These are phyloP conservation scores for Rhopilema esculentum DNA, from an alignment of 30 jellyfish, hydroid and myxozoan genomes.

Conservation along the genomic window DNA sequence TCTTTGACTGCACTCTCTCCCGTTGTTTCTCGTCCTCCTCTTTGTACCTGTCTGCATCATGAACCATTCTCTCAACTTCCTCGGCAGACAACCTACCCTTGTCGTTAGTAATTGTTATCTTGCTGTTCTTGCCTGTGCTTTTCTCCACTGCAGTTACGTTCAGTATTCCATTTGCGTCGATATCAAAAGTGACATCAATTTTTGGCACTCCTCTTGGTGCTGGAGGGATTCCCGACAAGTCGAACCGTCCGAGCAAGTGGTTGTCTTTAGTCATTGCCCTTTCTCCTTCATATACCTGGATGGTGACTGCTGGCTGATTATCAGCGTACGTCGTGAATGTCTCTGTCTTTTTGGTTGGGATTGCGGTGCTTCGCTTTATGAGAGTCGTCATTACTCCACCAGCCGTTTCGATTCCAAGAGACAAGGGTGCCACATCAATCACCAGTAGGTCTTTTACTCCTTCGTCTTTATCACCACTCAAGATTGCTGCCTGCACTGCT, in stretches of 20 bases:
- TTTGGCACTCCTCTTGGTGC: conserved; percentile 98
- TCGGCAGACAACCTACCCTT: conserved; percentile 82
- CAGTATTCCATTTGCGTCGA: conserved; percentile 91
- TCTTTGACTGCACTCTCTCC: conserved; percentile 79
- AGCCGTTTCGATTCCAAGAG: conserved; percentile 95
- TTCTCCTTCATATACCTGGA: conserved; percentile 95
- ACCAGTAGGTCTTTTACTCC: conserved; percentile 84
- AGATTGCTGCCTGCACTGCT: conserved; percentile 92
- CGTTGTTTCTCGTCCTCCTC: conserved; percentile 87
- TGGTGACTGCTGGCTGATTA: conserved; percentile 89
- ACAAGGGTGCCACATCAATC: conserved; percentile 92
- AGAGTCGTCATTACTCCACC: conserved; percentile 92
- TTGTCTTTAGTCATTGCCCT: conserved; percentile 89
- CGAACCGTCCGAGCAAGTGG: conserved; percentile 86
- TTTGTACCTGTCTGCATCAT: conserved; percentile 91
- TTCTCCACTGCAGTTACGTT: conserved; percentile 91
- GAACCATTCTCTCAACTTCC: conserved; percentile 89
- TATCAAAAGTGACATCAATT: conserved; percentile 95
- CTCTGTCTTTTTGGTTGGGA: conserved; percentile 84
- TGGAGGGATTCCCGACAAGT: conserved; percentile 86
- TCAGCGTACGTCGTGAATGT: conserved; percentile 91
- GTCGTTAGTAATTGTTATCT: conserved; percentile 89
- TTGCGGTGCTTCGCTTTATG: conserved; percentile 85
- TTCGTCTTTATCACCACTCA: conserved; percentile 81
- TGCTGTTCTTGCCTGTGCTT: conserved; percentile 77